phyloP scores from a whole-genome alignment of 30 jellyfish, hydroid and myxozoan species.

The Aurelia aurita region DNA sequence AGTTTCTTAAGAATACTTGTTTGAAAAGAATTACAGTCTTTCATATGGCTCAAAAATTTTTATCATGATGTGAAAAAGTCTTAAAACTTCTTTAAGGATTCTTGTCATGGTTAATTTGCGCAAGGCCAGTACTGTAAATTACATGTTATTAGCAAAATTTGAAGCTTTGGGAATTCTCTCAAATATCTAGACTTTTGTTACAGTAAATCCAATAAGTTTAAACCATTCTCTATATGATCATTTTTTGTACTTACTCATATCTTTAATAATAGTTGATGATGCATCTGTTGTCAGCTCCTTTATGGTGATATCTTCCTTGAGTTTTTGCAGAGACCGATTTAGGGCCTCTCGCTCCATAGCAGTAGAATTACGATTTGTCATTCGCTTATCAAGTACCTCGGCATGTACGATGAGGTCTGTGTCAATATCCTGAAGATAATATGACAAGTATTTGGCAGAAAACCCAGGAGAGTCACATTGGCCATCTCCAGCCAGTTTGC shows the following conservation, averaged over 20 bases:
- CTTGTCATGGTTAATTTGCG: no score
- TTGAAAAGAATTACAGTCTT: no score
- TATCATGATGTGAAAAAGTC: no score
- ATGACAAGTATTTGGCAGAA: conserved; percentile 24
- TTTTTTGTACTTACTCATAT: conserved; percentile 18
- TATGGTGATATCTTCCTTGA: conserved; percentile 1
- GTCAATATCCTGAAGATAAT: conserved; percentile 13
- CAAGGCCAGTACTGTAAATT: no score
- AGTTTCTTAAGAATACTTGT: no score
- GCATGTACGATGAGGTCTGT: conserved; percentile 17
- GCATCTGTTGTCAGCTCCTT: conserved; percentile 25
- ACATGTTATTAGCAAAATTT: not conserved
- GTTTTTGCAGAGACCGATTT: not conserved
- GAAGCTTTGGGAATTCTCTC: not conserved
- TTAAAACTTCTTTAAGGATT: no score
- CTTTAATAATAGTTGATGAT: conserved; percentile 13
- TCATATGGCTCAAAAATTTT: no score
- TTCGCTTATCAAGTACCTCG: conserved; percentile 30
- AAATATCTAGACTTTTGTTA: not conserved
- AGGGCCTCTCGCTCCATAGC: conserved; percentile 8
- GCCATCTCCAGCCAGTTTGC: conserved; percentile 24
- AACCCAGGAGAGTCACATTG: conserved; percentile 29
- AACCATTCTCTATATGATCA: not conserved
- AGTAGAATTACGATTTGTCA: conserved; percentile 5
- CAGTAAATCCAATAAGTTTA: not conserved